phyloP scores from a whole-genome alignment of 2,888 invertebrate species.

The Apotomis turbidana region DNA sequence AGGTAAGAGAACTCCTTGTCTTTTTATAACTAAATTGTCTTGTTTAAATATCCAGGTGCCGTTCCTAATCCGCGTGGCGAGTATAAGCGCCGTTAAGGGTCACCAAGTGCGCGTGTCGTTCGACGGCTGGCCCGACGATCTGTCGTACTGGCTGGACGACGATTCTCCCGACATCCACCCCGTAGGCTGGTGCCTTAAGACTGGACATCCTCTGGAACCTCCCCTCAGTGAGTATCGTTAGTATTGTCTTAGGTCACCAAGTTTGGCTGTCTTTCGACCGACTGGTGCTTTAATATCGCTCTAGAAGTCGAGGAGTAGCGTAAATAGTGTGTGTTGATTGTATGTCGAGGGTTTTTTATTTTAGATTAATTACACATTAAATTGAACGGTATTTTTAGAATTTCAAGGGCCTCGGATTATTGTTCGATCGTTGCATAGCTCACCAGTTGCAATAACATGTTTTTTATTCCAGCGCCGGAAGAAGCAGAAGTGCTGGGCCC shows the following conservation, averaged over 20 bases:
- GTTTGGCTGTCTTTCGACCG: no score
- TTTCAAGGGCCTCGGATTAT: constrained; percentile 81
- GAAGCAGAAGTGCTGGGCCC: constrained; percentile 85
- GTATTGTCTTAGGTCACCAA: no score
- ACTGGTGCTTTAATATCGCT: no score
- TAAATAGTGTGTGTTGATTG: no score
- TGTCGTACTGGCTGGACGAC: constrained; percentile 95
- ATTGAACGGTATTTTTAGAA: no score
- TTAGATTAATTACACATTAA: no score
- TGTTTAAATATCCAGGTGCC: constrained; percentile 80
- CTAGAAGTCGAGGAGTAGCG: no score
- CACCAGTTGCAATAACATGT: not conserved
- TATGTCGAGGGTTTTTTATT: no score
- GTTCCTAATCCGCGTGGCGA: constrained; percentile 92
- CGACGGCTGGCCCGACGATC: constrained; percentile 94
- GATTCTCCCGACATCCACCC: constrained; percentile 96
- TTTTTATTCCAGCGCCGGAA: constrained; percentile 82
- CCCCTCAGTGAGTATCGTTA: constrained; percentile 86
- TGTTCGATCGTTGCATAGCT: not conserved
- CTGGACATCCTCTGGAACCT: constrained; percentile 93
- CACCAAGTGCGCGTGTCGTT: constrained; percentile 91
- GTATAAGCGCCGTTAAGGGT: constrained; percentile 89
- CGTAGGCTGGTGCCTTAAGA: constrained; percentile 95
- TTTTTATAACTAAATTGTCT: not conserved
- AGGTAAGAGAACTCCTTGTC: no score